These are phyloP conservation scores for Petaurus breviceps DNA, from an alignment of 2,113 vertebrate species.

Conservation along the genomic window DNA sequence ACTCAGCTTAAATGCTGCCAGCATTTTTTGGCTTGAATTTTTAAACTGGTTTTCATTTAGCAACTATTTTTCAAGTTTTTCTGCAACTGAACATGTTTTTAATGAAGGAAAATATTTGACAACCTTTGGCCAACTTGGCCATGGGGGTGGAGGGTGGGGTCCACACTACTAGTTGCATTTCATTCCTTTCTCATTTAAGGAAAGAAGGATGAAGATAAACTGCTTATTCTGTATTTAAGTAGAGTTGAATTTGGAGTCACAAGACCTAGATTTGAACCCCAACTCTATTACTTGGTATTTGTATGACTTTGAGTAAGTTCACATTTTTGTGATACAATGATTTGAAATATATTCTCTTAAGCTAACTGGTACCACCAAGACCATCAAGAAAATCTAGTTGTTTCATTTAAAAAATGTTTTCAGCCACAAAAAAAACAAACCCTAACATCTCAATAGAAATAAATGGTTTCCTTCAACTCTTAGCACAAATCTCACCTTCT, in stretches of 20 bases:
- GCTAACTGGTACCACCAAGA: conserved; percentile 97
- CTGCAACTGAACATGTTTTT: conserved; percentile 45
- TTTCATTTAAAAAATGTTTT: conserved; percentile 97
- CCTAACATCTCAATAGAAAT: conserved; percentile 97
- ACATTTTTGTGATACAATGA: conserved; percentile 82
- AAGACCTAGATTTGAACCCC: not conserved
- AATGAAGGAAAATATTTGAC: conserved; percentile 63
- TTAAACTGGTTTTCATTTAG: conserved; percentile 74
- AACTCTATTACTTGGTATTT: not conserved
- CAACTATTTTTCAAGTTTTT: conserved; percentile 61
- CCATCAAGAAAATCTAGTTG: conserved; percentile 99
- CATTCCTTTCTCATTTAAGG: conserved; percentile 30
- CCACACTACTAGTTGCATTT: conserved; percentile 41
- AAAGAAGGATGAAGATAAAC: not conserved
- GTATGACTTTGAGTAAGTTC: not conserved
- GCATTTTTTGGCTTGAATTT: conserved; percentile 51
- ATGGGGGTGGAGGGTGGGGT: conserved; percentile 11
- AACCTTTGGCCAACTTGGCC: conserved; percentile 67
- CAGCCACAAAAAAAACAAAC: conserved; percentile 99
- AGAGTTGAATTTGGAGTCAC: not conserved
- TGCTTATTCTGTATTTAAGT: not conserved
- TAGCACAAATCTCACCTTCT: not conserved
- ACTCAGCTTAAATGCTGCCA: conserved; percentile 59
- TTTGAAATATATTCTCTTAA: conserved; percentile 99
- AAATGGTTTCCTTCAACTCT: conserved; percentile 84